Evolutionary conservation across 1,140 invertebrate species (phyloP), one percentile per base, ranked within the genome.

Genomic region (Periplaneta americana): DNA sequence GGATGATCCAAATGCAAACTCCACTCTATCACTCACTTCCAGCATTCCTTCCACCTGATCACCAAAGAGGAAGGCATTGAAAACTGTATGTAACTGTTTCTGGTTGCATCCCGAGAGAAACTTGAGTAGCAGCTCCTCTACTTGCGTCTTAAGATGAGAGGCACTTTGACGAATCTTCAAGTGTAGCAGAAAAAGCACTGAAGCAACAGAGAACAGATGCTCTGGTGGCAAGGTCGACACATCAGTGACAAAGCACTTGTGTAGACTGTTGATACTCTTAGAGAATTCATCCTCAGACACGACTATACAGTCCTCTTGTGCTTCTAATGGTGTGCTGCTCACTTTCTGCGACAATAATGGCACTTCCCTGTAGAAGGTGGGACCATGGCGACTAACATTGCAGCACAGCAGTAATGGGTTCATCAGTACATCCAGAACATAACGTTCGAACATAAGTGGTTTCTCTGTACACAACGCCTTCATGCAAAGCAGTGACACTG

Each of bases 391-490:
- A 22, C 18, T n/a, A 22, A 57, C 79, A 32, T 57, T 78, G 31
- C 81, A 35, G 34, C 82, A 81, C 10, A 35, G 74, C 31, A 90
- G 86, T 37, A 89, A 85, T 32, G 89, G 87, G 31, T 88, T 86
- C 74, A 89, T 86, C 39, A 90, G 86, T 18, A 87, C 85, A 13
- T 89, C 83, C 80, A 93, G 83, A 80, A 88, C 85, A 82, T 87
- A 87, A 74, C 90, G 86, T 28, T 80, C 82, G 82, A 85, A 88
- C 83, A 86, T 84, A 11, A 88, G 80, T 31, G 86, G 85, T 86
- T 92, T 90, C 79, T 87, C 86, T 80, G 90, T 86, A 84, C 89
- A 88, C 33, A 94, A 85, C 79, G 85, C 86, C 81, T 89, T 88
- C 31, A 91, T 88, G 84, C 91, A 93, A 32, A 86, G 86, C 32